phyloP scores from a whole-genome alignment of 2,797 vertebrate species.

The Phrynocephalus forsythii region DNA sequence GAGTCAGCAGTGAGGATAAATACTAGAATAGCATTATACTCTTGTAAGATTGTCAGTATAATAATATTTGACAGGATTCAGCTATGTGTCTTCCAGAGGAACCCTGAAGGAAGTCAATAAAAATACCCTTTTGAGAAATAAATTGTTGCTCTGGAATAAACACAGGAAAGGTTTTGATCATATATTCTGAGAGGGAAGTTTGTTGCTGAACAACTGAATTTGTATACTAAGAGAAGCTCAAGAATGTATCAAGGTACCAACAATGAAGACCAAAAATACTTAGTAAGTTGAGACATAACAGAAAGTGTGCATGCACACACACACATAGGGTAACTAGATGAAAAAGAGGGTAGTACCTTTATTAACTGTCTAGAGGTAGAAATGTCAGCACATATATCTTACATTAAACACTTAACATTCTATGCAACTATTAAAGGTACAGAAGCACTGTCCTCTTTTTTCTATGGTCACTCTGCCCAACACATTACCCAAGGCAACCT shows the following conservation, averaged over 20 bases:
- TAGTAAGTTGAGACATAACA: background rate
- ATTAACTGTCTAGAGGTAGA: too few species aligned
- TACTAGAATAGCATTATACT: conserved; percentile 57
- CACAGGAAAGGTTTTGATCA: conserved; percentile 20
- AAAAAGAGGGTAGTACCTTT: too few species aligned
- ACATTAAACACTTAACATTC: too few species aligned
- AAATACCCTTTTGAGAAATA: conserved; percentile 41
- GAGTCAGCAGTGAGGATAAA: conserved; percentile 40
- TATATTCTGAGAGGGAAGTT: background rate
- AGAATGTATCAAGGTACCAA: background rate
- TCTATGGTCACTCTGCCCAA: too few species aligned
- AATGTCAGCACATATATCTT: too few species aligned
- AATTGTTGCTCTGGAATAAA: conserved; percentile 38
- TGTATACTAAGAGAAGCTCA: background rate
- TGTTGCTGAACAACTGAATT: conserved; percentile 18
- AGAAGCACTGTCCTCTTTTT: too few species aligned
- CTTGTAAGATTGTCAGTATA: conserved; percentile 47
- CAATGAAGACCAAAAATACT: background rate
- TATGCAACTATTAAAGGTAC: too few species aligned
- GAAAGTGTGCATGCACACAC: background rate
- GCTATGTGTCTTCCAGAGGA: conserved; percentile 47
- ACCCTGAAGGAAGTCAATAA: conserved; percentile 40
- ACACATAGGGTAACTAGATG: background rate
- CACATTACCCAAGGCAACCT: too few species aligned
- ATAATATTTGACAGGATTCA: conserved; percentile 55